Evolutionary conservation across 2,888 invertebrate genomes (phyloP), one percentile per base, ranked within the genome.

Genomic region (Keiferia lycopersicella): DNA sequence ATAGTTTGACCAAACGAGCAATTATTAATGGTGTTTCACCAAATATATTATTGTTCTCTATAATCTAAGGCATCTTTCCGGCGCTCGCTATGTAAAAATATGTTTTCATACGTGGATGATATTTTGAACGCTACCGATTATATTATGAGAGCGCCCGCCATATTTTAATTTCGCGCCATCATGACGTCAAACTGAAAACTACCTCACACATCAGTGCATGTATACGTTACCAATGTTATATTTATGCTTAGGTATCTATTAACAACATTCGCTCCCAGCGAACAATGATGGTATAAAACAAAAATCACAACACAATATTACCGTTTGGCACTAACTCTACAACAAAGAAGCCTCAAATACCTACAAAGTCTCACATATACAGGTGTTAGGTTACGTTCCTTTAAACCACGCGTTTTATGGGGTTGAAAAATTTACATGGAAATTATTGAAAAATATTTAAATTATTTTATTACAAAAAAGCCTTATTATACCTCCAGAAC

Each of bases 241-340:
- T 34, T 34, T 34, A 68, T 70, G 71, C 76, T 77, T 79, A n/a
- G n/a, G n/a, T n/a, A 82, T 71, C 71, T 78, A 79, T 78, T 68
- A 83, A 82, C 81, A 84, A 83, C 75, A 74, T 75, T 74, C 84
- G 82, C 87, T 85, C 83, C 73, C 66, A 85, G 86, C 86, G 83
- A 83, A 81, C 73, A 75, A 74, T 67, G 73, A 77, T 73, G 74
- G 69, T 78, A 78, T 76, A 71, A 64, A 76, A 71, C 71, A 75
- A 73, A 75, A 66, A 53, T 63, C 79, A 85, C 83, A 86, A 83
- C 81, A 77, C 74, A 77, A 74, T 67, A 75, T 83, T 79, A 78
- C 79, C 75, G 78, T 78, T 86, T 86, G 84, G 83, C 83, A 86
- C 82, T 79, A 79, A 78, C 68, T 71, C 74, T 73, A 73, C 69